Evolutionary conservation across 2,113 vertebrate species (phyloP).

Genomic region (Chaetorhynchus papuensis): DNA sequence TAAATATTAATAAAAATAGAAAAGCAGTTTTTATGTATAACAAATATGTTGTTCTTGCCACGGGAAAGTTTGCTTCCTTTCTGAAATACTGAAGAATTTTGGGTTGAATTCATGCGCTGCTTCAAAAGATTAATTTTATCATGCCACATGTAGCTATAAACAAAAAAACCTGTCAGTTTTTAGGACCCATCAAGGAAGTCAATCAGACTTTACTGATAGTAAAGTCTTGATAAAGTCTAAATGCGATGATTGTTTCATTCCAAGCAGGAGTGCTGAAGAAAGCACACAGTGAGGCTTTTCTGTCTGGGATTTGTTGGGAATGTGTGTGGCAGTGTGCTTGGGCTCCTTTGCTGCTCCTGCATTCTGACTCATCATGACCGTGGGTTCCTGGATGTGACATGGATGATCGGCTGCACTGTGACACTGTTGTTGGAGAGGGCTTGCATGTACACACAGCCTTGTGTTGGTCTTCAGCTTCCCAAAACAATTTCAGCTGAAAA

Average conservation of each 20-base stretch:
- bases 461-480: neutral
- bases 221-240: neutral
- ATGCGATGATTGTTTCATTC: neutral
- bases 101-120: neutral
- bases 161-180: neutral
- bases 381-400: neutral
- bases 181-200: neutral
- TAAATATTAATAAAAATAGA: constrained; percentile 49
- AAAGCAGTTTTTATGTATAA: neutral
- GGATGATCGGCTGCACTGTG: neutral
- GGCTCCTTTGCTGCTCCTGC: neutral
- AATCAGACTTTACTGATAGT: neutral
- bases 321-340: neutral
- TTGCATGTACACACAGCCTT: neutral
- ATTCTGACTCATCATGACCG: neutral
- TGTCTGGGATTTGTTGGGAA: neutral
- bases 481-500: neutral
- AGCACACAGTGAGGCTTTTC: neutral
- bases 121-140: neutral
- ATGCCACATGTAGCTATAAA: neutral
- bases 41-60: neutral
- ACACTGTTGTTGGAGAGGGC: neutral
- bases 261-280: neutral
- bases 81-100: neutral
- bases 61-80: neutral